These are phyloP conservation scores for Scyliorhinus canicula DNA, from an alignment of 2,797 vertebrate genomes.

Conservation along the genomic window DNA sequence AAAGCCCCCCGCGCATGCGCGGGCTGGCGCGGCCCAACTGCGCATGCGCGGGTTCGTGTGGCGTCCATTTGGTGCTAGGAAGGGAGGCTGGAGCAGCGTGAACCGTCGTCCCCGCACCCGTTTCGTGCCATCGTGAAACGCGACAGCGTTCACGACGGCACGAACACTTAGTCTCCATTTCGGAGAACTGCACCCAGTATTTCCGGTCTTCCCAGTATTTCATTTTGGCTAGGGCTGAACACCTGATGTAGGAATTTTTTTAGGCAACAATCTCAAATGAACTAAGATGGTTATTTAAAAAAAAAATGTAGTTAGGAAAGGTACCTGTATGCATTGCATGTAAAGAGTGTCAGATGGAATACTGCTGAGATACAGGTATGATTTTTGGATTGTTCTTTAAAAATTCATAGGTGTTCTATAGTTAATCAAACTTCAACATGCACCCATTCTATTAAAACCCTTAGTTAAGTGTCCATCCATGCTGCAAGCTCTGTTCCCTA, in stretches of 20 bases:
- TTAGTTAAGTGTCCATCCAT: neutral
- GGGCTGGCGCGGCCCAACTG: too few species aligned
- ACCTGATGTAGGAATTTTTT: neutral
- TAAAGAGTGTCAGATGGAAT: neutral
- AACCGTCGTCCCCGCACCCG: too few species aligned
- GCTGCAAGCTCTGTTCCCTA: neutral
- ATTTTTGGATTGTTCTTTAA: neutral
- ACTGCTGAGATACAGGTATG: neutral
- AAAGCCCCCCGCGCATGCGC: too few species aligned
- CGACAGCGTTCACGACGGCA: too few species aligned
- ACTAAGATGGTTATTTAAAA: neutral
- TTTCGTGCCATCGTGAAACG: too few species aligned
- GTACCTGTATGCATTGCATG: neutral
- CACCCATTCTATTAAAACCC: neutral
- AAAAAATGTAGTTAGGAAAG: neutral
- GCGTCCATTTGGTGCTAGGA: too few species aligned
- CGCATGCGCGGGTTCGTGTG: too few species aligned
- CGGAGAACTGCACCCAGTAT: too few species aligned
- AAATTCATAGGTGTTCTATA: neutral
- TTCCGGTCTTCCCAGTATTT: neutral
- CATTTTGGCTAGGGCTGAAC: neutral
- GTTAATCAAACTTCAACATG: neutral
- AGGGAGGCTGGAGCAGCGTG: too few species aligned
- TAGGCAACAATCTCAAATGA: neutral
- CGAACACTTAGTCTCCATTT: too few species aligned